Evolutionary conservation across 2,113 vertebrate genomes (phyloP).

Genomic region (Sterrhoptilus dennistouni): DNA sequence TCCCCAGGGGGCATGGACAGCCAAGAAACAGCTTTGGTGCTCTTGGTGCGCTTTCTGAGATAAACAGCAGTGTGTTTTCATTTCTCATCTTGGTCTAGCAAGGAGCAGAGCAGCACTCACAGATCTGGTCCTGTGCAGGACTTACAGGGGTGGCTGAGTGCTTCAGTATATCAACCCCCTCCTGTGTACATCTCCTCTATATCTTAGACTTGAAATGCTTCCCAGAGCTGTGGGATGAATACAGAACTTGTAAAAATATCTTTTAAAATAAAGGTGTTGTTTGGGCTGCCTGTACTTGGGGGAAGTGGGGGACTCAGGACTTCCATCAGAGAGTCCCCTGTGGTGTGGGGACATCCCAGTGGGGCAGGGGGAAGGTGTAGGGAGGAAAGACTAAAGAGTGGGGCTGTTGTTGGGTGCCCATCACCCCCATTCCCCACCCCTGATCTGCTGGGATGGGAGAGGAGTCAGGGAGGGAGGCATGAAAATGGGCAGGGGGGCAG

Average conservation of each 20-base stretch:
- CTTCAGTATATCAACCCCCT: not conserved
- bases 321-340: not conserved
- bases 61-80: rapidly evolving
- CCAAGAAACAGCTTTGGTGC: not conserved
- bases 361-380: too few species aligned
- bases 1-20: not conserved
- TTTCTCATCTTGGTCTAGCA: not conserved
- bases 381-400: rapidly evolving
- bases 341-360: not conserved
- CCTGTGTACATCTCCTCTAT: not conserved
- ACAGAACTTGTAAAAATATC: not conserved
- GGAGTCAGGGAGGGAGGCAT: not conserved
- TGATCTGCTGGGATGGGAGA: rapidly evolving
- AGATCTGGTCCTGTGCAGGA: rapidly evolving
- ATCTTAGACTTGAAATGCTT: not conserved
- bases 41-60: not conserved
- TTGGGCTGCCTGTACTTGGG: rapidly evolving
- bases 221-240: not conserved
- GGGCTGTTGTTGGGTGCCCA: not conserved
- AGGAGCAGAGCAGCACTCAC: rapidly evolving
- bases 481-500: rapidly evolving
- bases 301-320: too few species aligned
- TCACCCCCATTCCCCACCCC: too few species aligned
- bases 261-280: not conserved
- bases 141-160: rapidly evolving